A percentile compares a stretch with the other conserved stretches of the same genome.
These are phyloP conservation scores for Drosophila niveifrons DNA, from an alignment of 2,888 invertebrate species.

Conservation along the genomic window DNA sequence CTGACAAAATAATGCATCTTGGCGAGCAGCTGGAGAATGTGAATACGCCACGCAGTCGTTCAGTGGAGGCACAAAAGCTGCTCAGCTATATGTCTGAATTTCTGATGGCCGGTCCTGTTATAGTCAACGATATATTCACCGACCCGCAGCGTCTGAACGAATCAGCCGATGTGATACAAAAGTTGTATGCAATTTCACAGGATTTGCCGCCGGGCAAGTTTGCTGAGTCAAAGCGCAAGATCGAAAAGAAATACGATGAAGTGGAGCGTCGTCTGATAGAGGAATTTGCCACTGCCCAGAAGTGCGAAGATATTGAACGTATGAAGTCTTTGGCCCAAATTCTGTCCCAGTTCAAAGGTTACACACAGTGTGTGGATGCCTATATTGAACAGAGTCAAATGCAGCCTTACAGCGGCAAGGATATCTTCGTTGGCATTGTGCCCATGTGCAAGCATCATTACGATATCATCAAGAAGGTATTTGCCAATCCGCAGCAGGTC, in stretches of 20 bases:
- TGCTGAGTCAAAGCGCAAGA: slow-evolving; percentile 93
- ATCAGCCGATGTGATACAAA: slow-evolving; percentile 99
- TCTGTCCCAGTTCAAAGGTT: slow-evolving; percentile 97
- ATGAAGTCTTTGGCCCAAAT: slow-evolving; percentile 98
- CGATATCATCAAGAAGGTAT: slow-evolving; percentile 94
- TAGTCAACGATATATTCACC: slow-evolving; percentile 94
- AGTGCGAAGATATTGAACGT: slow-evolving; percentile 92
- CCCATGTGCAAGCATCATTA: slow-evolving; percentile 95
- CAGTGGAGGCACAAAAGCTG: slow-evolving; percentile 97
- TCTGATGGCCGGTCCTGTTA: slow-evolving; percentile 91
- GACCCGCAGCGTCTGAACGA: slow-evolving; percentile 92
- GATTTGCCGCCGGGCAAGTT: slow-evolving; percentile 96
- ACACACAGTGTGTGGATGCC: slow-evolving; percentile 97
- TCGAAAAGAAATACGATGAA: slow-evolving; percentile 95
- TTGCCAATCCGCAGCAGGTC: slow-evolving; percentile 97
- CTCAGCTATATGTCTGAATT: slow-evolving; percentile 97
- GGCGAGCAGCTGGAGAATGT: slow-evolving; percentile 99
- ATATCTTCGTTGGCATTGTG: slow-evolving; percentile 95
- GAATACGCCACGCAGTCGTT: slow-evolving; percentile 96
- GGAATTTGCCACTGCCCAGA: slow-evolving; percentile 96
- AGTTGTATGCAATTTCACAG: slow-evolving; percentile 97
- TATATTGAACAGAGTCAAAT: slow-evolving; percentile 98
- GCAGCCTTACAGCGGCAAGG: slow-evolving; percentile 93
- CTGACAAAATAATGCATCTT: slow-evolving; percentile 98
- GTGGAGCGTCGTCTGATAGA: slow-evolving; percentile 96